phyloP scores from a whole-genome alignment of 2,113 vertebrate genomes.

The Paramisgurnus dabryanus region DNA sequence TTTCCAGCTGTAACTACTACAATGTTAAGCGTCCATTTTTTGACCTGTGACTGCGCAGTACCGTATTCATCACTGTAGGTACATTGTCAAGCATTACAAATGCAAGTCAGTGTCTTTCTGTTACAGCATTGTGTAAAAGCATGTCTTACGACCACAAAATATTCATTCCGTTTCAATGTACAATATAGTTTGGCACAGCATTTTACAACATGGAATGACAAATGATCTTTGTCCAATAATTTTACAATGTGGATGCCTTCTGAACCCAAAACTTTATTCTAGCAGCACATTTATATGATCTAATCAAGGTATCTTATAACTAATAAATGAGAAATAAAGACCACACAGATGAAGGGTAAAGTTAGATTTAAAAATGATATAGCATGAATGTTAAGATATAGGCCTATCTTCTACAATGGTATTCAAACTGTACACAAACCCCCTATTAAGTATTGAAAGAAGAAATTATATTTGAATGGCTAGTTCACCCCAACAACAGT shows the following conservation, averaged over 20 bases:
- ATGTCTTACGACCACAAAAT: background rate
- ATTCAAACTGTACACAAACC: background rate
- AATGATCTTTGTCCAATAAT: background rate
- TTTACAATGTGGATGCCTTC: background rate
- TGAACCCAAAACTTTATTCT: background rate
- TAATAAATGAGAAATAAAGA: background rate
- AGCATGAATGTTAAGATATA: background rate
- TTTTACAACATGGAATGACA: conserved; percentile 20
- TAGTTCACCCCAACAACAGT: background rate
- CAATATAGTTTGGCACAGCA: conserved; percentile 26
- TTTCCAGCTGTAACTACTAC: too few species aligned
- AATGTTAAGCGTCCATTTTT: background rate
- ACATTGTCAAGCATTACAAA: conserved; percentile 27
- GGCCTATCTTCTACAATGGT: too few species aligned
- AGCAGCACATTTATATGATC: conserved; percentile 19
- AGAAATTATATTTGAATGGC: background rate
- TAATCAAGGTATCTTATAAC: background rate
- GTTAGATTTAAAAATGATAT: background rate
- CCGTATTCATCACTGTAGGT: background rate
- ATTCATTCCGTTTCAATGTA: background rate
- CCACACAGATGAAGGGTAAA: background rate
- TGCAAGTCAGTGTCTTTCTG: conserved; percentile 22
- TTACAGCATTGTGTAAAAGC: conserved; percentile 20
- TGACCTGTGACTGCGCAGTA: background rate
- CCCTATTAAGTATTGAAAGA: background rate